phyloP scores from a whole-genome alignment of 2,113 vertebrate species.

The Tachysurus vachellii region DNA sequence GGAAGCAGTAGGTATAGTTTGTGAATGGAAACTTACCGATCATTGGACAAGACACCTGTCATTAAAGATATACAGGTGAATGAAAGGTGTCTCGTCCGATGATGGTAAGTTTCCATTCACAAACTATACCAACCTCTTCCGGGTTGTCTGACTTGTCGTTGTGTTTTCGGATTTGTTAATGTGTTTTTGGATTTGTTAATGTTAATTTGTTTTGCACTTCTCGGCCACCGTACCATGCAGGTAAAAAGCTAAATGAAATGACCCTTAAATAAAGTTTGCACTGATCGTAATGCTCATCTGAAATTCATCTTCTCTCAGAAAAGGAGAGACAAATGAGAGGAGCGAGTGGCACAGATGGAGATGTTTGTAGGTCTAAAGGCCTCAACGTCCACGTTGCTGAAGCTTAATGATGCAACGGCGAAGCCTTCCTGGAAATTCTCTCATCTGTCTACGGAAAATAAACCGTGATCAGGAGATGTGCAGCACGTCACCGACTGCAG shows the following conservation, averaged over 20 bases:
- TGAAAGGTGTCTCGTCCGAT: too few relatives aligned
- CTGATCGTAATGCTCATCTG: background rate
- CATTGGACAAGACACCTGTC: too few relatives aligned
- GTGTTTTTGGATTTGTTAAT: too few relatives aligned
- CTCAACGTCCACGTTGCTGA: slow-evolving; percentile 8
- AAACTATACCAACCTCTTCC: too few relatives aligned
- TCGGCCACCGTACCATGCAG: too few relatives aligned
- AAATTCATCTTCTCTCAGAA: background rate
- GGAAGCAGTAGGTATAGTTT: too few relatives aligned
- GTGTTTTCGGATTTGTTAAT: too few relatives aligned
- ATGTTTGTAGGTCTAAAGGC: background rate
- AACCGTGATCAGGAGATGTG: slow-evolving; percentile 4
- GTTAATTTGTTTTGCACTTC: too few relatives aligned
- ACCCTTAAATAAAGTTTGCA: background rate
- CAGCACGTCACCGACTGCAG: background rate
- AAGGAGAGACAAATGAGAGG: background rate
- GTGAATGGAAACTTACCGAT: too few relatives aligned
- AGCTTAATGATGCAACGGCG: slow-evolving; percentile 30
- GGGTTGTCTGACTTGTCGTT: too few relatives aligned
- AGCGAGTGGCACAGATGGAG: background rate
- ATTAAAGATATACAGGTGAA: too few relatives aligned
- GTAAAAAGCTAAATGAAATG: background rate
- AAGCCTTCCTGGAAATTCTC: slow-evolving; percentile 42
- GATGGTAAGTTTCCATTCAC: too few relatives aligned
- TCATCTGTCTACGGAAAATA: slow-evolving; percentile 23